A percentile compares a stretch with the other conserved stretches of the same genome.
These are phyloP conservation scores for Parasteatoda tepidariorum DNA, from an alignment of 1,140 invertebrate genomes.

Conservation along the genomic window DNA sequence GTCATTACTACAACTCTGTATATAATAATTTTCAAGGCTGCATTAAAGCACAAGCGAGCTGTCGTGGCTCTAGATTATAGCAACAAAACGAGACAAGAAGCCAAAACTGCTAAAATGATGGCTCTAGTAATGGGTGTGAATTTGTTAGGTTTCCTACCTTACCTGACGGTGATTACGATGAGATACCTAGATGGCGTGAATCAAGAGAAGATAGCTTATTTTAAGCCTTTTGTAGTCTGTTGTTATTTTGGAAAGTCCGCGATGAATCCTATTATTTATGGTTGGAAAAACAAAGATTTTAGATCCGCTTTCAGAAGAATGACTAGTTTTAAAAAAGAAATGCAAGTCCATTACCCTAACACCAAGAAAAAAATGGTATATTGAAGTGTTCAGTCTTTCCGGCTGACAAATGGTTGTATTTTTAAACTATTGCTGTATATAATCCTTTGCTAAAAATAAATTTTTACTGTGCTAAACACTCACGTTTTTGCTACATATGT, in stretches of 20 bases:
- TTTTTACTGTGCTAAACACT: too few species aligned
- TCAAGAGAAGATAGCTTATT: conserved; percentile 33
- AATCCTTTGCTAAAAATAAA: too few species aligned
- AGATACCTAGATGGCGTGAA: conserved; percentile 57
- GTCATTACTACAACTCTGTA: conserved; percentile 61
- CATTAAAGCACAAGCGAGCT: conserved; percentile 61
- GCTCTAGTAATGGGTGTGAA: conserved; percentile 62
- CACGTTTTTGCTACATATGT: too few species aligned
- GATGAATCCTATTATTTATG: conserved; percentile 64
- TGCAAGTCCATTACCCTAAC: too few species aligned
- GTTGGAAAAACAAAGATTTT: conserved; percentile 65
- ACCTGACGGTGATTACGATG: conserved; percentile 59
- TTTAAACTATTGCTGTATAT: too few species aligned
- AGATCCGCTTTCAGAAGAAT: conserved; percentile 59
- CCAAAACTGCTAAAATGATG: conserved; percentile 63
- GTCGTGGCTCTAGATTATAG: conserved; percentile 56
- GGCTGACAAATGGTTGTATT: too few species aligned
- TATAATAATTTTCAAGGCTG: conserved; percentile 62
- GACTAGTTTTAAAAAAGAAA: conserved; percentile 1
- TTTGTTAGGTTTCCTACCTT: conserved; percentile 62
- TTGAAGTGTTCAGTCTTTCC: too few species aligned
- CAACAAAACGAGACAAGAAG: conserved; percentile 56
- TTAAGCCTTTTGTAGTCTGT: conserved; percentile 61
- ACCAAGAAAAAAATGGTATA: too few species aligned
- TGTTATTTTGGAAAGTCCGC: conserved; percentile 64